Evolutionary conservation across 2,797 vertebrate genomes (phyloP), one percentile per base, ranked within the genome.

Genomic region (Yasuhikotakia modesta): DNA sequence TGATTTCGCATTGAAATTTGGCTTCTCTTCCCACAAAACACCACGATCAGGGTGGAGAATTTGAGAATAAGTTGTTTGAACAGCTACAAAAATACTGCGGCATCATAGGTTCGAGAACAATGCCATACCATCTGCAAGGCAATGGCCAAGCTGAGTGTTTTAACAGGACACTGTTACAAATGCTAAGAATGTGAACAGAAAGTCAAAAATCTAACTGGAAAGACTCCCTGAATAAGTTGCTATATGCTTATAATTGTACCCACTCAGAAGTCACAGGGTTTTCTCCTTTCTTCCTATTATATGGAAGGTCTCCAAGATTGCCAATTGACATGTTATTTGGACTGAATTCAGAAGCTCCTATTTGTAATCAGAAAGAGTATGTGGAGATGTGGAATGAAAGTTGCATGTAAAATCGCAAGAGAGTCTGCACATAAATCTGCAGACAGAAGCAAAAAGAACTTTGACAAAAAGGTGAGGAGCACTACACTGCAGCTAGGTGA

Each of bases 1-100:
- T 32, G 60, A 81, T 12, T 85, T 55, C 50, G 4, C 69, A 0
- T 55, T 81, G n/a, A n/a, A n/a, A 60, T 85, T 77, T 55, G 79
- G 73, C 0, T 81, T 79, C 7, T 70, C 65, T 2, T 8, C n/a
- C 1, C 55, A 63, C 19, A n/a, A 30, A 73, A 0, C 79, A 82
- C 2, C 79, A 80, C 1, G 22, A 80, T 63, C 71, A 79, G 46
- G 55, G 66, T 12, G 71, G 55, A 27, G 27, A 27, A 27, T 27
- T 4, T 27, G 27, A 27, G 27, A 27, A 27, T 27, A 2, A 27
- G 27, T 53, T 79, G 3, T 69, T 79, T 39, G 48, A 22, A 5
- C 46, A 83, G 22, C 13, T 76, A 1, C 60, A 79, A 48, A 73
- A 65, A 11, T 57, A 76, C 21, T 77, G 74, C 14, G 32, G 69